A percentile compares a stretch with the other conserved stretches of the same genome.
phyloP scores from a whole-genome alignment of 2,797 vertebrate genomes.

The Chiroxiphia lanceolata region DNA sequence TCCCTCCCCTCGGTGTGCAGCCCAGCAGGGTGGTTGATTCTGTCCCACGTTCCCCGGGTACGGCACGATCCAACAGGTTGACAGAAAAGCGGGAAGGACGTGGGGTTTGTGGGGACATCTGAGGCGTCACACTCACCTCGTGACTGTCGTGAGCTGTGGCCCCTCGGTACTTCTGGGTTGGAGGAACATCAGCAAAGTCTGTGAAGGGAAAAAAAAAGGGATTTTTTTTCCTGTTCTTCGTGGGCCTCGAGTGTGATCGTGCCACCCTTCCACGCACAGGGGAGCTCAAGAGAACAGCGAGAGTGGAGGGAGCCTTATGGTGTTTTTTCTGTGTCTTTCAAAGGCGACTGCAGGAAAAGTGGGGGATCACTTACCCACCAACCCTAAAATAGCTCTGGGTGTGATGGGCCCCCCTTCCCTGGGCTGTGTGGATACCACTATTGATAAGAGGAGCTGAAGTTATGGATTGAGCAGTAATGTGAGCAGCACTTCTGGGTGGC shows the following conservation, averaged over 20 bases:
- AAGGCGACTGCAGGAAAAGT: conserved; percentile 7
- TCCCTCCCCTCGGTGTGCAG: neutral
- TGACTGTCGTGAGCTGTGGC: neutral
- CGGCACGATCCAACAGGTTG: conserved; percentile 3
- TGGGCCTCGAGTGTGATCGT: neutral
- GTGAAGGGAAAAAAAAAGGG: neutral
- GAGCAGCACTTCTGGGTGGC: neutral
- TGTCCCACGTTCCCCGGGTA: neutral
- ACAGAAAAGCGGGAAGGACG: neutral
- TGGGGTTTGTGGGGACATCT: neutral
- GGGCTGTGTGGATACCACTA: neutral
- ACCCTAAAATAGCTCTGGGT: neutral
- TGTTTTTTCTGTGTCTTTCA: conserved; percentile 18
- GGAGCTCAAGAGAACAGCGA: neutral
- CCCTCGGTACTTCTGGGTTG: neutral
- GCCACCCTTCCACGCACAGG: neutral
- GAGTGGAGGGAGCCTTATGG: conserved; percentile 19
- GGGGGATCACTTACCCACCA: neutral
- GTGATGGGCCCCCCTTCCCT: neutral
- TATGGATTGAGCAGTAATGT: neutral
- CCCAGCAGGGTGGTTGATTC: conserved; percentile 52
- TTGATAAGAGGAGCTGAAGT: conserved; percentile 14
- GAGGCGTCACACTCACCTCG: neutral
- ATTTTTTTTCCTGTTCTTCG: neutral
- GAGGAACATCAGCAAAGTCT: neutral